phyloP scores from a whole-genome alignment of 2,888 invertebrate genomes.

The Anagyrus pseudococci region DNA sequence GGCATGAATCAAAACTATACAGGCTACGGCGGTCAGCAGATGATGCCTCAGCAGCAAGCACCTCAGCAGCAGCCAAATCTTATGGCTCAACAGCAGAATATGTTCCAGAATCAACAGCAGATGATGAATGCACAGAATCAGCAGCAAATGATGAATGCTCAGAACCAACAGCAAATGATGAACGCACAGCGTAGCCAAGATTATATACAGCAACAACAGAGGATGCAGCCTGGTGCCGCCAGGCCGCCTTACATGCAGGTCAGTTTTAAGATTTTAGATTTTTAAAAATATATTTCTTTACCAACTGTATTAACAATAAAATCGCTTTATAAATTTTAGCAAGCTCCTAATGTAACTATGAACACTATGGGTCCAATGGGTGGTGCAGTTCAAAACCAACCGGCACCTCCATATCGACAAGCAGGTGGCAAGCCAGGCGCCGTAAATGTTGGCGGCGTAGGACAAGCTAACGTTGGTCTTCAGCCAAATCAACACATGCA shows the following conservation, averaged over 20 bases:
- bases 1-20: conserved; percentile 72
- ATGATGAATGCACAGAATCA: conserved; percentile 67
- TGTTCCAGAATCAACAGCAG: conserved; percentile 64
- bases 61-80: conserved; percentile 59
- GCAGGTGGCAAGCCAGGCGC: conserved; percentile 60
- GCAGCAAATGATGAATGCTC: conserved; percentile 59
- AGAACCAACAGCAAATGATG: conserved; percentile 68
- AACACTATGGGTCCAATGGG: conserved; percentile 71
- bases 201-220: conserved; percentile 67
- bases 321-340: conserved; percentile 18
- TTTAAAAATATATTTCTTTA: not conserved
- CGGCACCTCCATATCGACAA: conserved; percentile 81
- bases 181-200: conserved; percentile 67
- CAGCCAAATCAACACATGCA: conserved; percentile 70
- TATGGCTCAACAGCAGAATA: conserved; percentile 59
- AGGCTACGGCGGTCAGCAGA: conserved; percentile 67
- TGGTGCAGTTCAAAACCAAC: conserved; percentile 66
- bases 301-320: not conserved
- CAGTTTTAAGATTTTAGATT: conserved; percentile 8
- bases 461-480: conserved; percentile 56
- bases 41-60: conserved; percentile 55
- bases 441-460: conserved; percentile 56
- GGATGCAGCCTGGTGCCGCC: conserved; percentile 65
- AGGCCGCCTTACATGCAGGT: conserved; percentile 76
- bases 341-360: conserved; percentile 89